Evolutionary conservation across 2,113 vertebrate genomes (phyloP).

Genomic region (Mus pahari): DNA sequence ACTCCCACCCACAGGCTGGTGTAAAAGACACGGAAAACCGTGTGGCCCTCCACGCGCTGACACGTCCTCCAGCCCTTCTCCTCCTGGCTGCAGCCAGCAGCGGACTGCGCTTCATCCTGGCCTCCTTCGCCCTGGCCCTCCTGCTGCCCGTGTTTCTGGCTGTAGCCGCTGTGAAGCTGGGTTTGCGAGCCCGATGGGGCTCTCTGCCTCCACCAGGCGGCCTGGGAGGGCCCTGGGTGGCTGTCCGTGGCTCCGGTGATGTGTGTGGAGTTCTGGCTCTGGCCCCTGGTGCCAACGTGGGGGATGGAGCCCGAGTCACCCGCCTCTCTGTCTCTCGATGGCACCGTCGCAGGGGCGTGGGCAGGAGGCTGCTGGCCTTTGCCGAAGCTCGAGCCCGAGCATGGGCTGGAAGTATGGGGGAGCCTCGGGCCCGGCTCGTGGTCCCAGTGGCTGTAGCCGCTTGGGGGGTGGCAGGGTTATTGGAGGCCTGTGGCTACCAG

Average conservation of each 20-base stretch:
- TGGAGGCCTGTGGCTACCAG: slow-evolving; percentile 79
- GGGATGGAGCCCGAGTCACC: slow-evolving; percentile 86
- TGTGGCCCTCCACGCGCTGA: slow-evolving; percentile 91
- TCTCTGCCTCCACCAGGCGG: slow-evolving; percentile 87
- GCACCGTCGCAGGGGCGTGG: slow-evolving; percentile 91
- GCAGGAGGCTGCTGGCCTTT: slow-evolving; percentile 84
- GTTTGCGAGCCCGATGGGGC: slow-evolving; percentile 86
- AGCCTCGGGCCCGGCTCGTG: slow-evolving; percentile 68
- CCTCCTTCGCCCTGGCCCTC: slow-evolving; percentile 92
- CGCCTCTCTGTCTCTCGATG: slow-evolving; percentile 89
- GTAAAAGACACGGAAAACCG: slow-evolving; percentile 92
- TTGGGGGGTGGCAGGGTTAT: slow-evolving; percentile 60
- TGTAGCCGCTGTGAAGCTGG: slow-evolving; percentile 90
- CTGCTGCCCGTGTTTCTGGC: slow-evolving; percentile 90
- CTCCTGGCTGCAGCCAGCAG: slow-evolving; percentile 86
- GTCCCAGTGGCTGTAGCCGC: slow-evolving; percentile 72
- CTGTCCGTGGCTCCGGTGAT: slow-evolving; percentile 88
- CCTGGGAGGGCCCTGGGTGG: slow-evolving; percentile 90
- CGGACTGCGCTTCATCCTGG: slow-evolving; percentile 90
- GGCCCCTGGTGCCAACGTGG: slow-evolving; percentile 74
- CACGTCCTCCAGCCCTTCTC: slow-evolving; percentile 88
- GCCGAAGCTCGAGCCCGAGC: slow-evolving; percentile 86
- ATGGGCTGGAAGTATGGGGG: slow-evolving; percentile 77
- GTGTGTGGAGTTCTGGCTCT: slow-evolving; percentile 90
- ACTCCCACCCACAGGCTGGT: slow-evolving; percentile 86